Evolutionary conservation across 2,113 vertebrate genomes (phyloP).

Genomic region (Pardalotus punctatus): DNA sequence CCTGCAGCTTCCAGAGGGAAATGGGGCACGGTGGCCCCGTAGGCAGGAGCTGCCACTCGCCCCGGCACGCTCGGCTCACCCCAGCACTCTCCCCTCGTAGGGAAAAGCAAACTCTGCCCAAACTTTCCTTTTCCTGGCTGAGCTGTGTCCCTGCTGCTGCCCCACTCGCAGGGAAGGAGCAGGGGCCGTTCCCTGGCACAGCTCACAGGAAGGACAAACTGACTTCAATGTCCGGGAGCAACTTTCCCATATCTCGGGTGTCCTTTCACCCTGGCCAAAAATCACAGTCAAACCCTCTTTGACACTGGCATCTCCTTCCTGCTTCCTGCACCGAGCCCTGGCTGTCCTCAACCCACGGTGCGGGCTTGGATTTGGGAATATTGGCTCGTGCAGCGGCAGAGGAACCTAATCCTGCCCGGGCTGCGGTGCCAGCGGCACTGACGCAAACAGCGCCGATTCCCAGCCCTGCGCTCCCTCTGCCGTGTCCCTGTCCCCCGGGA

Average conservation of each 20-base stretch:
- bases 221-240: not conserved
- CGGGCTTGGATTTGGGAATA: not conserved
- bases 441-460: rapidly evolving
- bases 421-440: not conserved
- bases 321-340: not conserved
- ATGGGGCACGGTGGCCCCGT: rapidly evolving
- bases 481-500: rapidly evolving
- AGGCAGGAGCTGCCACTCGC: not conserved
- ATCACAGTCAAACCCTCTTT: not conserved
- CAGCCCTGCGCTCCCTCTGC: rapidly evolving
- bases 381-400: not conserved
- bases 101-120: not conserved
- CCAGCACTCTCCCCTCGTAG: not conserved
- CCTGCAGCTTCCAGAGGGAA: not conserved
- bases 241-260: not conserved
- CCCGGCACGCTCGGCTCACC: not conserved
- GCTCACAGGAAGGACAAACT: not conserved
- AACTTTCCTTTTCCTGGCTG: rapidly evolving
- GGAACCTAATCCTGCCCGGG: not conserved
- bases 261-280: not conserved
- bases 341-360: rapidly evolving
- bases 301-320: not conserved
- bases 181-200: rapidly evolving
- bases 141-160: rapidly evolving
- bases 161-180: not conserved